Conservation (phyloP, 2,888 invertebrate species). For the Notodonta ziczac region DNA sequence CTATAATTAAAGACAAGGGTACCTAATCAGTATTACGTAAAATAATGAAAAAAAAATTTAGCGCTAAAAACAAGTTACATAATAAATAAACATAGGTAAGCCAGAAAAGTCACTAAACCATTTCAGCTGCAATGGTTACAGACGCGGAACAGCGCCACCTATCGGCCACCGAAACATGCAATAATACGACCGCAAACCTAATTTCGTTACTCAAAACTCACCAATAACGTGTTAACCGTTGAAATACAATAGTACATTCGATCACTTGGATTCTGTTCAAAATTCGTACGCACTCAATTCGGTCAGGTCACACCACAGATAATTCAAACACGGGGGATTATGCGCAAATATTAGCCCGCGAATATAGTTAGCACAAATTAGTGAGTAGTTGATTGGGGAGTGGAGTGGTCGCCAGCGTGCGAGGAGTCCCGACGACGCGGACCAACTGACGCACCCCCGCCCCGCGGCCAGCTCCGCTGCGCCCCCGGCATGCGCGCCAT, state of each 20-base stretch:
- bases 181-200: conserved; percentile 25
- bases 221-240: conserved; percentile 30
- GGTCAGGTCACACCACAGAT: conserved; percentile 23
- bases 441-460: conserved; percentile 59
- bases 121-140: conserved; percentile 69
- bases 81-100: conserved; percentile 44
- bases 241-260: conserved; percentile 14
- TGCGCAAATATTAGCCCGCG: conserved; percentile 22
- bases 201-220: conserved; percentile 35
- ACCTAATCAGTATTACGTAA: too few relatives aligned
- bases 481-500: conserved; percentile 59
- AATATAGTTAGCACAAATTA: conserved; percentile 33
- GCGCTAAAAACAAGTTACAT: conserved; percentile 39
- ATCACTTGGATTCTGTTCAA: conserved; percentile 20
- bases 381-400: conserved; percentile 26
- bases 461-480: conserved; percentile 47
- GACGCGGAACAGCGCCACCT: conserved; percentile 72
- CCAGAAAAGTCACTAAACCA: conserved; percentile 53
- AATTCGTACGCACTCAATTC: conserved; percentile 23
- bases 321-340: conserved; percentile 25
- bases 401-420: conserved; percentile 43
- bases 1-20: too few relatives aligned
- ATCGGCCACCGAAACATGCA: conserved; percentile 41
- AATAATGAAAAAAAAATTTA: not conserved
- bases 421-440: conserved; percentile 50